These are phyloP conservation scores for Heptranchias perlo DNA, from an alignment of 2,113 vertebrate species.

Conservation along the genomic window DNA sequence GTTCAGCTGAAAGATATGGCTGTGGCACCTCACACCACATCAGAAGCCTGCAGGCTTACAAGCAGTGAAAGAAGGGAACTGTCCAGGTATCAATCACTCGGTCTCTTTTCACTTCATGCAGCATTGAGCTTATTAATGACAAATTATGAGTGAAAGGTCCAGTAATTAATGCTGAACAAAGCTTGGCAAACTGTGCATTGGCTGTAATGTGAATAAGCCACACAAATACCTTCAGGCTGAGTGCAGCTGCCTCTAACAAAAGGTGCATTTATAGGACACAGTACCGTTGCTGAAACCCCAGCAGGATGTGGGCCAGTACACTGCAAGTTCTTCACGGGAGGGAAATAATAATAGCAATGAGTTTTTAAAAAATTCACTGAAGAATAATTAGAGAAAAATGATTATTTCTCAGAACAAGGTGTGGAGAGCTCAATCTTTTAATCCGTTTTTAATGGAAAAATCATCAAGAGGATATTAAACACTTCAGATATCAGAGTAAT, in stretches of 20 bases:
- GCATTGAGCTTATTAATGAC: conserved; percentile 36
- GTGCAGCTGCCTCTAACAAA: conserved; percentile 21
- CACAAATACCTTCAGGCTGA: conserved; percentile 12
- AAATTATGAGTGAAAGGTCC: conserved; percentile 37
- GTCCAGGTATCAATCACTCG: conserved; percentile 27
- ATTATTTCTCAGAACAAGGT: background rate
- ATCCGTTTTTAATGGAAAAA: conserved; percentile 6
- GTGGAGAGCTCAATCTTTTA: background rate
- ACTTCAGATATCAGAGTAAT: background rate
- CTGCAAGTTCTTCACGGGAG: background rate
- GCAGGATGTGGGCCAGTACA: background rate
- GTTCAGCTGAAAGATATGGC: conserved; percentile 22
- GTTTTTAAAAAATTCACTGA: background rate
- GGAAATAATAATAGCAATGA: background rate
- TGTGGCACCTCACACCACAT: background rate
- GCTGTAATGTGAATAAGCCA: conserved; percentile 28
- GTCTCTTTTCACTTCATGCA: conserved; percentile 23
- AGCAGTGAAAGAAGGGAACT: conserved; percentile 17
- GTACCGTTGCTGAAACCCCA: too few relatives aligned
- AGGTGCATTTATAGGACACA: background rate
- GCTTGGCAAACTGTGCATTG: background rate
- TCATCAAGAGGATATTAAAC: background rate
- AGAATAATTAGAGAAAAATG: conserved; percentile 14
- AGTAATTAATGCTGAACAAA: conserved; percentile 29
- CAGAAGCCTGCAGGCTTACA: background rate